These are phyloP conservation scores for Leptinotarsa peninsularis DNA, from an alignment of 2,888 invertebrate genomes.

Conservation along the genomic window DNA sequence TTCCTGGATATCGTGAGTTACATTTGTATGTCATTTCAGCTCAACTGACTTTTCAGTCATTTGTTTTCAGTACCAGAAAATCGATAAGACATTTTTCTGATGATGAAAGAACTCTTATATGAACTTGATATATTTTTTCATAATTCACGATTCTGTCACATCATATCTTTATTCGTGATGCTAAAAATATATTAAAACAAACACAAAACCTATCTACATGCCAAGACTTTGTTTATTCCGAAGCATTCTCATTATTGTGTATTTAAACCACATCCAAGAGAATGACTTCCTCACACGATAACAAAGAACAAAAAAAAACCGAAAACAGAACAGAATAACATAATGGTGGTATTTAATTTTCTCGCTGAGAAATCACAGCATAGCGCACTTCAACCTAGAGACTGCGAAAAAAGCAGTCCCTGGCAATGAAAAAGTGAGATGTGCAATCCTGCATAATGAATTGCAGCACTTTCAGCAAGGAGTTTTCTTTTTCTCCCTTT, in stretches of 20 bases:
- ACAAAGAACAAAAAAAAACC: neutral
- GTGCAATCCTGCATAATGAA: constrained; percentile 42
- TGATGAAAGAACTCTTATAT: too few relatives aligned
- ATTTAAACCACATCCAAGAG: neutral
- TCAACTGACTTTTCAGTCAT: too few relatives aligned
- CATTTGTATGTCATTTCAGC: too few relatives aligned
- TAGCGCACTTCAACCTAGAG: neutral
- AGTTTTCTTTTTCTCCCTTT: constrained; percentile 30
- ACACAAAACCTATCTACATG: neutral
- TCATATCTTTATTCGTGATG: neutral
- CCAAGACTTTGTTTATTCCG: neutral
- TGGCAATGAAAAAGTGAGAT: constrained; percentile 29
- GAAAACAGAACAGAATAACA: constrained; percentile 18
- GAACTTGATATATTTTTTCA: too few relatives aligned
- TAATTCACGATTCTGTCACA: too few relatives aligned
- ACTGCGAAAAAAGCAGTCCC: constrained; percentile 22
- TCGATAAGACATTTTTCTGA: too few relatives aligned
- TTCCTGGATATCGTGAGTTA: too few relatives aligned
- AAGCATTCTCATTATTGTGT: neutral
- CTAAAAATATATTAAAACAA: neutral
- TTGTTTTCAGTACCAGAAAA: too few relatives aligned
- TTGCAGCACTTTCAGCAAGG: constrained; percentile 38
- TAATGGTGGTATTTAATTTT: constrained; percentile 23
- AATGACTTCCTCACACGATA: neutral
- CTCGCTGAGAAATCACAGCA: constrained; percentile 17